Base-by-base conservation (phyloP, 2,797 vertebrate species). In the Lerista edwardsae region DNA sequence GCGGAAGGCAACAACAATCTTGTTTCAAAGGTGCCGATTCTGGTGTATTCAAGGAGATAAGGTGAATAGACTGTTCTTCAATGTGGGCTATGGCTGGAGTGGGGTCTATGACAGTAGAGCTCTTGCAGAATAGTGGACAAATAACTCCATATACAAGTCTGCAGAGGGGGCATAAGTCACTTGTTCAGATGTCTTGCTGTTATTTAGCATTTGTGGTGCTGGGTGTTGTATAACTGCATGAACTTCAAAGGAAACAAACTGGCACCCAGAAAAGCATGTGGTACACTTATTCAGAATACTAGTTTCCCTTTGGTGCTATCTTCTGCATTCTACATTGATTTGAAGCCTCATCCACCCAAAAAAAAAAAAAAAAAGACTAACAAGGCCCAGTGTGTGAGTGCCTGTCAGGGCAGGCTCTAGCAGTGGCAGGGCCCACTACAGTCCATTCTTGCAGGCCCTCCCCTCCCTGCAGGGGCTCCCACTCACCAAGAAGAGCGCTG, bases 201-300 rank as follows among this genome's bases (percentile, higher is more conserved):
- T 77, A 84, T 77, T 69, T 57, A 69, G 19, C 75, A 77, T 69
- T 71, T 14, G 68, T 21, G 11, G 23, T 69, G 77, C 64, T 77
- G 55, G 6, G 23, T 84, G 36, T 59, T 77, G 44, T 34, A 62
- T 41, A 71, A 47, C 9, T 71, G 31, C 14, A 69, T 71, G 34
- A 78, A 25, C 51, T 62, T 25, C 59, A 36, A 34, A 12, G 51
- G 57, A 1, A 25, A 75, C 29, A 79, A 17, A 57, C 39, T 47
- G 6, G 51, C 72, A 62, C 5, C 15, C 51, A 41, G 64, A 27
- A 81, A 85, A 75, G 31, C 19, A 69, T 44, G 25, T 71, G 62
- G 7, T 36, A n/a, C 41, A 27, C 17, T 71, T 19, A 3, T 47
- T 78, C 39, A 68, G 23, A 78, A 47, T 71, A 68, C 27, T 64